Base-by-base conservation (phyloP, 2,797 vertebrate genomes). In the Acipenser ruthenus region DNA sequence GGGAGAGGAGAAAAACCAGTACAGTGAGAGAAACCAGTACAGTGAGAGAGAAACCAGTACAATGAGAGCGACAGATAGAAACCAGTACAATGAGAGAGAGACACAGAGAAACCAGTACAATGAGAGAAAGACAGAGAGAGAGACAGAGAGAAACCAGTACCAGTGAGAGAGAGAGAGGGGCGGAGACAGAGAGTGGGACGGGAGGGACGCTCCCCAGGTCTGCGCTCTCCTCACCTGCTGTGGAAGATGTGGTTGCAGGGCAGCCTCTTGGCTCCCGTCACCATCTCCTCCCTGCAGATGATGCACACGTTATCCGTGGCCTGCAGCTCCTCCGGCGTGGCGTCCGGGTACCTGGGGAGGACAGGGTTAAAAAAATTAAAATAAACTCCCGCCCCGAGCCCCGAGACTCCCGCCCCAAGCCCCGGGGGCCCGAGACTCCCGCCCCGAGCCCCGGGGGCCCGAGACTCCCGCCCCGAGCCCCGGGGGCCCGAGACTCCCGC, bases 191-290 rank as follows among this genome's bases (percentile, higher is more conserved):
- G 9, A 48, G 12, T 6, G 11, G 1, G 8, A 12, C n/a, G n/a
- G 6, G 8, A 18, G 15, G 15, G 58, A 11, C 23, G 23, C 23
- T 37, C 23, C 23, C 9, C 6, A 8, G 23, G 4, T 23, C 23
- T 37, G 23, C 2, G 23, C 23, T 37, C 48, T 18, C 2, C 70
- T 52, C 67, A 95, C 95, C 95, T 98, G 76, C 95, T 96, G 73
- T 98, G 96, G 84, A 98, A 98, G 74, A 98, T 98, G 88, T 98
- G 96, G 80, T 97, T 97, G 78, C 96, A 98, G 0, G 95, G 96
- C 58, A 98, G 79, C 51, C 96, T 93, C 80, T 98, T 98, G 68
- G 96, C 96, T 1, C 95, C 95, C 0, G 92, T 95, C 72, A 98
- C 92, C 95, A 98, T 98, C 80, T 98, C 96, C 74, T 98, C 96